Base-by-base conservation (phyloP, 2,888 invertebrate genomes). In the Nycteola revayana region DNA sequence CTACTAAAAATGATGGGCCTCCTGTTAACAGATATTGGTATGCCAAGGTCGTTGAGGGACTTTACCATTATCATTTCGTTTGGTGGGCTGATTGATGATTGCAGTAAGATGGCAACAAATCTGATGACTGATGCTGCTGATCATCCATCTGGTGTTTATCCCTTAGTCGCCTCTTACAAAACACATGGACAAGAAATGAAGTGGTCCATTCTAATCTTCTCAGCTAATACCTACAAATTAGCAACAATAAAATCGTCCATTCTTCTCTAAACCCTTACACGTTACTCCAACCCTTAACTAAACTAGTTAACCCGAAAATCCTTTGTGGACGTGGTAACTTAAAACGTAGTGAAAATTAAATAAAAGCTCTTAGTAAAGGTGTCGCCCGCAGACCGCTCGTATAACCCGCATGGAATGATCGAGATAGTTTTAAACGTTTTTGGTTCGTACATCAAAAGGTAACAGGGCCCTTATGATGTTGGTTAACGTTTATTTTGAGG, bases 281-380 rank as follows among this genome's bases (percentile, higher is more conserved):
- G 51, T 48, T 28, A 24, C 30, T 9, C 14, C 25, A 24, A 32
- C 60, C 54, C 44, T 2, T 50, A 63, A 61, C 60, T 66, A 52
- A 67, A 68, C 68, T 69, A 70, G 64, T 69, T 67, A 63, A 47
- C 64, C 57, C 53, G 49, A 40, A 53, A 48, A 54, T 56, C 70
- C 67, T 73, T 73, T 66, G 72, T 66, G 50, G 47, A 41, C 48
- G 68, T 62, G 21, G 3, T 21, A 63, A 71, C 70, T 66, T 74
- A 71, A 74, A 76, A 75, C 65, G 74, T 65, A 46, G 59, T 66
- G 72, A 66, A 67, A 80, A 84, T 81, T 82, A 77, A 83, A 81
- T 83, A 82, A 83, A 76, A 70, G 78, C 33, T 25, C 75, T 80
- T 75, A 75, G 69, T 68, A 58, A 79, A 83, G 82, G 83, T 83